phyloP scores from a whole-genome alignment of 2,888 invertebrate species.

The Saturnia pavonia region DNA sequence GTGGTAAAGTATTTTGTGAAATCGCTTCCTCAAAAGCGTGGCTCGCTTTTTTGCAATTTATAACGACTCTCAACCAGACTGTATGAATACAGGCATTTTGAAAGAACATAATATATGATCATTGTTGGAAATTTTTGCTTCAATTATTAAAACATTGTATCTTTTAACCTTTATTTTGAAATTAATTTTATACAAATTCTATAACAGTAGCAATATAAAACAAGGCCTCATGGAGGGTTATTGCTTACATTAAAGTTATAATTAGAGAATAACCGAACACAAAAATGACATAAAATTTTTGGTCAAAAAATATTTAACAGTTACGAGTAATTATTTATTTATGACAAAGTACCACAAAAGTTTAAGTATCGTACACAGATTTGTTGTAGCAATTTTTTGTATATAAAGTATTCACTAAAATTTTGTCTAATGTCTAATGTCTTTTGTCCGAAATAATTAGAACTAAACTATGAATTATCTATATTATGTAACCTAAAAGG shows the following conservation, averaged over 20 bases:
- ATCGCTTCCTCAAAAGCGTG: constrained; percentile 71
- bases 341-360: no score
- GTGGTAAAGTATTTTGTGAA: constrained; percentile 74
- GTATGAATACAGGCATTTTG: constrained; percentile 61
- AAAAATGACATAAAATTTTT: neutral
- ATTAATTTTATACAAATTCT: neutral
- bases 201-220: neutral
- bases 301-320: neutral
- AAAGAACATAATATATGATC: constrained; percentile 42
- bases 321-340: neutral
- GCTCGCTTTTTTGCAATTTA: constrained; percentile 75
- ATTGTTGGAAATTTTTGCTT: constrained; percentile 34
- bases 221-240: neutral
- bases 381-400: neutral
- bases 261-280: neutral
- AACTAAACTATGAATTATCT: no score
- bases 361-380: neutral
- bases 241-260: neutral
- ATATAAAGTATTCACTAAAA: neutral
- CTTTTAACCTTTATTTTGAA: neutral
- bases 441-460: no score
- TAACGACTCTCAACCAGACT: constrained; percentile 70
- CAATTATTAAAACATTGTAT: constrained; percentile 45
- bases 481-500: neutral
- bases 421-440: neutral